Evolutionary conservation across 2,113 vertebrate genomes (phyloP), one percentile per base, ranked within the genome.

Genomic region (Dicrurus megarhynchus): DNA sequence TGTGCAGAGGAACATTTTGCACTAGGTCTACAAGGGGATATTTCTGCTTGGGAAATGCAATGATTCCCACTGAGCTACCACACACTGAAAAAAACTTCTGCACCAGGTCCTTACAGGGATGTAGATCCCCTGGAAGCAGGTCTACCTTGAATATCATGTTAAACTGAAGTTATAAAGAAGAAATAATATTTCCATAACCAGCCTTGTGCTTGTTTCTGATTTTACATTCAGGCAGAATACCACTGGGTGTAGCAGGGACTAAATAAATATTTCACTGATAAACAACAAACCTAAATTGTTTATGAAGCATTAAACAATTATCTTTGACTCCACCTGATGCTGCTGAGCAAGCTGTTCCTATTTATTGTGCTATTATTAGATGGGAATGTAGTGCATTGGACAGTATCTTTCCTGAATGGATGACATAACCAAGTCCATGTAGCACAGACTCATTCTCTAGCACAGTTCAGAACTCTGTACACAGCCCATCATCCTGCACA

Each of bases 281-380:
- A 92, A 73, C 79, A 95, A 46, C 75, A 89, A 81, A 67, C 17
- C 41, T 46, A 16, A 94, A 84, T 41, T 82, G 57, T 87, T 97
- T 79, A 82, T 81, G 81, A 65, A 94, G 83, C 89, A 76, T 83
- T 71, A 95, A 94, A 88, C 50, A 80, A 91, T 90, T 87, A 85
- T 73, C 39, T 78, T 89, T 90, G 57, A 70, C 74, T 96, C 74
- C 82, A 93, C 68, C 80, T 96, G 93, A 87, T 88, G 83, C 88
- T 89, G 52, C 85, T 83, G 46, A 88, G 93, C 82, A 95, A 92
- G 91, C 78, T 95, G 90, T 64, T 93, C 75, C 61, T 84, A 92
- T 91, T 84, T n/a, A 69, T 27, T 26, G 10, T 47, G 35, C 63
- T 82, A 57, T 84, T 91, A 76, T 74, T 80, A 84, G 53, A n/a